Base-by-base conservation (phyloP, 1,140 invertebrate species). In the Cydia pomonella region DNA sequence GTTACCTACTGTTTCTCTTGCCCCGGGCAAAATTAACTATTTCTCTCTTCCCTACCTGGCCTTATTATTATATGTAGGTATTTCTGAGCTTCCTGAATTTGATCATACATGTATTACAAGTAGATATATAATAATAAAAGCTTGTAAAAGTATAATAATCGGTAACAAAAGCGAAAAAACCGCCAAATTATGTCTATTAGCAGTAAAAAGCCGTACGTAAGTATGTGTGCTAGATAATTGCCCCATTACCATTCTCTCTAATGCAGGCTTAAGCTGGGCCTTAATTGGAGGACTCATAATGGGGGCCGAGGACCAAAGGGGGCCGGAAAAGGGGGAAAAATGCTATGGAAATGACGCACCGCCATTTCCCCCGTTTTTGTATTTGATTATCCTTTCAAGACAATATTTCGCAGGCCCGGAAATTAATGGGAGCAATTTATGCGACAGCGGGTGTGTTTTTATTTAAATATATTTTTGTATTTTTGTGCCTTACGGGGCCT, bases 341-440 rank as follows among this genome's bases (percentile, higher is more conserved):
- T 92, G 85, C 91, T 86, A 92, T 92, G 91, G 89, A 92, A 92
- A 92, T 92, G 90, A 92, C 90, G 89, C 89, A 91, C 89, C 89
- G 82, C 91, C 86, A 92, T 91, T 92, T 91, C 89, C 91, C 64
- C 87, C 88, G 87, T 91, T 92, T 92, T 92, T 92, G 90, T 92
- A 92, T 92, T 92, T 92, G 91, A 91, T 92, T 92, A 92, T 91
- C 91, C 91, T 91, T 92, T 92, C 91, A 91, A 92, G 91, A 92
- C 91, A 92, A 92, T 92, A 92, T 92, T 92, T 92, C 84, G 87
- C 86, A 85, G 89, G 84, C 73, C 87, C 89, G 91, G 91, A 92
- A 91, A 92, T 92, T 91, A 91, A 91, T 90, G 89, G 90, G 90
- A 84, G 89, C 89, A 92, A 92, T 92, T 92, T 92, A 92, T 92